These are phyloP conservation scores for Ostrea edulis DNA, from an alignment of 1,140 invertebrate genomes.

Conservation along the genomic window DNA sequence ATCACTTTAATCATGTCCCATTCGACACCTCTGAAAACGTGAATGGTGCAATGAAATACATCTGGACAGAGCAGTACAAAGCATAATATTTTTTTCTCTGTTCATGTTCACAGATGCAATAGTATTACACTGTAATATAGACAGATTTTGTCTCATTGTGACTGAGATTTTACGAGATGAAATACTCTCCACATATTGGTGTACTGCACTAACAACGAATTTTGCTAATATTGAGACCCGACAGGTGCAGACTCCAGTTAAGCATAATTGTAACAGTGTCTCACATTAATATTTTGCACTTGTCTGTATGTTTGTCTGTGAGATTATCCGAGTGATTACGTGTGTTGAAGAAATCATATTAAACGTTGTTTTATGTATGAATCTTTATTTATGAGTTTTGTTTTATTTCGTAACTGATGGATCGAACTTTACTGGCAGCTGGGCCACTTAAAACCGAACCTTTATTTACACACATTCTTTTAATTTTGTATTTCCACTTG, in stretches of 20 bases:
- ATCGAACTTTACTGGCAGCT: too few species aligned
- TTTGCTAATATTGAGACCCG: not conserved
- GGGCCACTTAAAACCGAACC: too few species aligned
- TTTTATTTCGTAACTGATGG: not conserved
- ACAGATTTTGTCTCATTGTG: not conserved
- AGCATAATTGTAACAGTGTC: conserved; percentile 11
- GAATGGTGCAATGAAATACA: conserved; percentile 27
- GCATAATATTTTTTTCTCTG: not conserved
- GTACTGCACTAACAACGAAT: conserved; percentile 3
- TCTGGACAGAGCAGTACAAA: not conserved
- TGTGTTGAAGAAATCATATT: conserved; percentile 26
- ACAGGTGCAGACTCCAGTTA: not conserved
- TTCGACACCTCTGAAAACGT: not conserved
- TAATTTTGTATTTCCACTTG: not conserved
- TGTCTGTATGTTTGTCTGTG: conserved; percentile 31
- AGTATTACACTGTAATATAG: not conserved
- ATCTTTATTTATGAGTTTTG: not conserved
- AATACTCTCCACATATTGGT: conserved; percentile 1
- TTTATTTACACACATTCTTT: not conserved
- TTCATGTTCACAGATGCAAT: not conserved
- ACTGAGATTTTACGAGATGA: not conserved
- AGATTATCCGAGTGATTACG: conserved; percentile 12
- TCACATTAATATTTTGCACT: not conserved
- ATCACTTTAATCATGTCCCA: not conserved
- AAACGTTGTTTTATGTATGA: conserved; percentile 31